Conservation (phyloP, 1,140 invertebrate genomes). For the Nasonia giraulti region DNA sequence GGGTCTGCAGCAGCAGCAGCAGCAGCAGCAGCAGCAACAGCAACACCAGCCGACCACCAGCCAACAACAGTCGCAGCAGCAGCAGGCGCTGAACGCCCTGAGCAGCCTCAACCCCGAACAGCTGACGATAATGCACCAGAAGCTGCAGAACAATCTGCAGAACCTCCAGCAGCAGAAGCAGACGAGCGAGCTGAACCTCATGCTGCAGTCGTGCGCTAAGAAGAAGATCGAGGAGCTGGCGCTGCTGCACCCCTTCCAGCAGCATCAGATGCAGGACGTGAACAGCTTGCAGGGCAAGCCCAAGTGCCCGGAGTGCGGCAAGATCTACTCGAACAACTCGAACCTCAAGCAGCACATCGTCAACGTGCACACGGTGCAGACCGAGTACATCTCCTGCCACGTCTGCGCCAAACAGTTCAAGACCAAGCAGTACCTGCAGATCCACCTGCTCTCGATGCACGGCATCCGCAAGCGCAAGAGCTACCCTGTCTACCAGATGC, state of each 20-base stretch:
- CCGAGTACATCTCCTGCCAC: conserved; percentile 79
- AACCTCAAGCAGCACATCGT: conserved; percentile 85
- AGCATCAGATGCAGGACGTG: conserved; percentile 51
- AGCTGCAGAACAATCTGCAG: conserved; percentile 59
- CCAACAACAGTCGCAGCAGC: conserved; percentile 63
- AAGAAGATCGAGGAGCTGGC: conserved; percentile 68
- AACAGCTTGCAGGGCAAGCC: conserved; percentile 72
- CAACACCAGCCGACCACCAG: conserved; percentile 61
- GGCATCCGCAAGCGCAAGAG: conserved; percentile 79
- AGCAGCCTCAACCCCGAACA: conserved; percentile 46
- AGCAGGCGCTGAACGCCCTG: conserved; percentile 56
- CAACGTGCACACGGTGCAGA: conserved; percentile 82
- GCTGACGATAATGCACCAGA: conserved; percentile 61
- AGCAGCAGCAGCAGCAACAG: conserved; percentile 62
- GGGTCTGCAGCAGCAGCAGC: conserved; percentile 60
- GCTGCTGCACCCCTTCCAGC: conserved; percentile 60
- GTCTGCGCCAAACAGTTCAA: conserved; percentile 81
- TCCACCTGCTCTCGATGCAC: conserved; percentile 82
- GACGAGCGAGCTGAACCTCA: conserved; percentile 64
- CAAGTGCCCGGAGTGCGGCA: conserved; percentile 81
- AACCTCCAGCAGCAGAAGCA: conserved; percentile 59
- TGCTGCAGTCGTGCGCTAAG: conserved; percentile 69
- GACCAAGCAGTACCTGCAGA: conserved; percentile 82
- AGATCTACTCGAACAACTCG: conserved; percentile 80
- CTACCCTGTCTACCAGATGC: conserved; percentile 71